Evolutionary conservation across 2,113 vertebrate genomes (phyloP).

Genomic region (Trogon melanurus): DNA sequence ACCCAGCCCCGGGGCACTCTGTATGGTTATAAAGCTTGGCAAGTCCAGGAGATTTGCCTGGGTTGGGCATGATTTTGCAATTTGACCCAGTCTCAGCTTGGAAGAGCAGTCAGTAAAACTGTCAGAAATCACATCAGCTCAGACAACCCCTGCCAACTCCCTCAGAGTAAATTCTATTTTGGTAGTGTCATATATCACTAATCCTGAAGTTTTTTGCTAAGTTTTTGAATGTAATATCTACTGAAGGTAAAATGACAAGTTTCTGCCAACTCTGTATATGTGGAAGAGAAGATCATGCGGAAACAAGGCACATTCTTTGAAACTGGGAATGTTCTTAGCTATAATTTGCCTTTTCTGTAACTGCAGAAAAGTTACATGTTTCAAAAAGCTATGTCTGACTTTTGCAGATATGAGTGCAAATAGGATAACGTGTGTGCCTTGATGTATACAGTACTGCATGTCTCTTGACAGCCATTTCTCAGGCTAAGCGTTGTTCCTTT

Average conservation of each 20-base stretch:
- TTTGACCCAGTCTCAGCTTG: not conserved
- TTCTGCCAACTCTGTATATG: not conserved
- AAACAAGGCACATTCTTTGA: not conserved
- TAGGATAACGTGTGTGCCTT: not conserved
- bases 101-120: not conserved
- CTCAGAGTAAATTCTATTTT: not conserved
- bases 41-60: not conserved
- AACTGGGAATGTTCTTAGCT: not conserved
- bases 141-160: not conserved
- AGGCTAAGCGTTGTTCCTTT: not conserved
- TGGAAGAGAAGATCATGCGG: not conserved
- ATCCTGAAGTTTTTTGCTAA: not conserved
- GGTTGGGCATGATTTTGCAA: not conserved
- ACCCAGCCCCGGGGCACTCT: accelerated
- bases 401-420: not conserved
- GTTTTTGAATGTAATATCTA: not conserved
- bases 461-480: not conserved
- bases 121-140: not conserved
- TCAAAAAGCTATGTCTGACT: not conserved
- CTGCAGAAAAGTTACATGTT: not conserved
- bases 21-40: not conserved
- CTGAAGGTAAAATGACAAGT: not conserved
- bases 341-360: not conserved
- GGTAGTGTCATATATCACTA: not conserved
- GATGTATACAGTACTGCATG: accelerated